Base-by-base conservation (phyloP, 2,797 vertebrate species). In the Benthosema pterotum region DNA sequence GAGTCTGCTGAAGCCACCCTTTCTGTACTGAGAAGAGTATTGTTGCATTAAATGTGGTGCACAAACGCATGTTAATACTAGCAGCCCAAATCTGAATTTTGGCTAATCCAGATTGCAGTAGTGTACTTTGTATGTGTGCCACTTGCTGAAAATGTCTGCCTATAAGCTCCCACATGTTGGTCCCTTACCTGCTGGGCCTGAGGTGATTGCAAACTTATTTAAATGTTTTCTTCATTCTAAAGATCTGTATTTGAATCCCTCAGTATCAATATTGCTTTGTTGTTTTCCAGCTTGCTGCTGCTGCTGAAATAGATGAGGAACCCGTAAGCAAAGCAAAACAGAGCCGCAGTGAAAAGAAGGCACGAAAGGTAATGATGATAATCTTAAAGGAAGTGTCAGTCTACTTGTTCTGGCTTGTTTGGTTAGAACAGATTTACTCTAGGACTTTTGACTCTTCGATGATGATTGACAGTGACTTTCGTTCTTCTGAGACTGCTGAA, bases 311-410 rank as follows among this genome's bases (percentile, higher is more conserved):
- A 25, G 96, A 99, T 13, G 97, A 99, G 83, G 97, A 99, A 74
- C 97, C 97, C 2, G 97, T 99, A 72, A 99, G 97, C 94, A 99
- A 99, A 97, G 97, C 97, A 64, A 99, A 99, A 95, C 97, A 99
- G 89, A 98, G 97, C 89, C 92, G 97, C 78, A 99, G 97, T 56
- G 97, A 99, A 90, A 99, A 99, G 93, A 99, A 99, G 75, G 97
- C 97, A 71, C 93, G 97, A 59, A 99, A 99, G 95, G 97, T 99
- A 86, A 71, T 1, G 0, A 3, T 14, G 4, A 6, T 15, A 12
- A 2, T 9, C 5, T 25, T 43, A 1, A 5, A 22, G 5, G 22
- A 25, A 25, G 3, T 25, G 22, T 25, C 22, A 25, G 22, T 25
- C 22, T 25, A 5, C 2, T 25, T 22, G 22, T 2, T 22, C 22